A percentile compares a stretch with the other conserved stretches of the same genome.
Conservation (phyloP, 2,113 vertebrate species). For the Engystomops pustulosus region DNA sequence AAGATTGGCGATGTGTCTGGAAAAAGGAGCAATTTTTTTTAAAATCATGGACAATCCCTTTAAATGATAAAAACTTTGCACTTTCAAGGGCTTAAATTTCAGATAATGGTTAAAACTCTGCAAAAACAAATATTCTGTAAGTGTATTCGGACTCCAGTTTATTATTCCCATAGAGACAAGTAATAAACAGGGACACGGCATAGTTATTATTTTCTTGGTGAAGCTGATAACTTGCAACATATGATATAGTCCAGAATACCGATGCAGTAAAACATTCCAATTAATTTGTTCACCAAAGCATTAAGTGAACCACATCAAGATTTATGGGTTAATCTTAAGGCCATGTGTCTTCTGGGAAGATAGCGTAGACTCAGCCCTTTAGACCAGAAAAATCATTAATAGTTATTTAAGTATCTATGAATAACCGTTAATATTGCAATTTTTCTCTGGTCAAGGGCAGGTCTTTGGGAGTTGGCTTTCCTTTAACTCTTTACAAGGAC, state of each 20-base stretch:
- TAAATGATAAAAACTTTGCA: no score
- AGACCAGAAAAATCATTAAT: slow-evolving; percentile 24
- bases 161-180: background rate
- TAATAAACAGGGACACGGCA: background rate
- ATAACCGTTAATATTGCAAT: slow-evolving; percentile 16
- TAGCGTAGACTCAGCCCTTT: slow-evolving; percentile 25
- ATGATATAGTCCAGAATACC: slow-evolving; percentile 27
- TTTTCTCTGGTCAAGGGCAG: slow-evolving; percentile 30
- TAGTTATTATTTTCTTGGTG: background rate
- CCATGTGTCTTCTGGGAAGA: slow-evolving; percentile 17
- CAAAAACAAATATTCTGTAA: background rate
- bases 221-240: slow-evolving; percentile 10
- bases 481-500: background rate
- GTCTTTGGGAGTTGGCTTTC: slow-evolving; percentile 22
- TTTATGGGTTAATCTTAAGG: slow-evolving; percentile 25
- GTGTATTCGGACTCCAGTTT: background rate
- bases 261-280: background rate
- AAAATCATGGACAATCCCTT: no score
- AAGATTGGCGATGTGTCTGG: no score
- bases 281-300: slow-evolving; percentile 14
- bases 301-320: slow-evolving; percentile 17
- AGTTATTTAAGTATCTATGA: slow-evolving; percentile 33
- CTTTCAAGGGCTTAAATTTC: no score
- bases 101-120: background rate
- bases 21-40: no score